A percentile compares a stretch with the other conserved stretches of the same genome.
phyloP scores from a whole-genome alignment of 2,113 vertebrate species.

The Epinephelus lanceolatus region DNA sequence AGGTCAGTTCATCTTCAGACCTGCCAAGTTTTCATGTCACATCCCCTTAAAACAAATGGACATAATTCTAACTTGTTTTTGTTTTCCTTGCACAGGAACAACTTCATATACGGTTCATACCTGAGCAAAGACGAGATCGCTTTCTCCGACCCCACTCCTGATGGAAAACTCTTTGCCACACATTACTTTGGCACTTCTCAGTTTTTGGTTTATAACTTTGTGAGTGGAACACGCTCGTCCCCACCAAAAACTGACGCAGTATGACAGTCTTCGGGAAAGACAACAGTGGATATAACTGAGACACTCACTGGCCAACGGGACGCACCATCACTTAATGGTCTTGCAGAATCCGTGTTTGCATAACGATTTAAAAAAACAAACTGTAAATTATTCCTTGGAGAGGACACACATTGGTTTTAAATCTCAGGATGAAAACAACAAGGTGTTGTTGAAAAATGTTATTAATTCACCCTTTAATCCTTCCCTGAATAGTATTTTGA shows the following conservation, averaged over 20 bases:
- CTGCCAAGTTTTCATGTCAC: accelerated
- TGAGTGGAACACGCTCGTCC: slow-evolving; percentile 85
- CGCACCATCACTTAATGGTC: slow-evolving; percentile 18
- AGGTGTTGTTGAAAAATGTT: slow-evolving; percentile 70
- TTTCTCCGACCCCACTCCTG: slow-evolving; percentile 98
- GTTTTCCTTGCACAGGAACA: slow-evolving; percentile 87
- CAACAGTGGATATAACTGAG: slow-evolving; percentile 19
- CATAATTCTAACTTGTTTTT: background rate
- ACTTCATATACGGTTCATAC: slow-evolving; percentile 97
- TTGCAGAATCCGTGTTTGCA: slow-evolving; percentile 41
- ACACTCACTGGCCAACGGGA: slow-evolving; percentile 43
- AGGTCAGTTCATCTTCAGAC: slow-evolving; percentile 83
- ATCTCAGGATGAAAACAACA: slow-evolving; percentile 87
- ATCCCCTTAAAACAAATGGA: background rate
- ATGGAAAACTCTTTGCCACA: slow-evolving; percentile 97
- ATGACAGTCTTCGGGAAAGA: slow-evolving; percentile 56
- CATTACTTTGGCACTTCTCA: slow-evolving; percentile 95
- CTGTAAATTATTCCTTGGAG: slow-evolving; percentile 60
- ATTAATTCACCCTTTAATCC: slow-evolving; percentile 79
- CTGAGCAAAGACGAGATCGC: slow-evolving; percentile 98
- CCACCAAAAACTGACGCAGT: slow-evolving; percentile 62
- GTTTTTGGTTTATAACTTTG: slow-evolving; percentile 99
- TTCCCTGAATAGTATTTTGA: slow-evolving; percentile 77
- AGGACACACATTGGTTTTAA: slow-evolving; percentile 68
- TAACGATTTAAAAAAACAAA: slow-evolving; percentile 26